Base-by-base conservation (phyloP, 2,888 invertebrate species). In the Alsophila aescularia region DNA sequence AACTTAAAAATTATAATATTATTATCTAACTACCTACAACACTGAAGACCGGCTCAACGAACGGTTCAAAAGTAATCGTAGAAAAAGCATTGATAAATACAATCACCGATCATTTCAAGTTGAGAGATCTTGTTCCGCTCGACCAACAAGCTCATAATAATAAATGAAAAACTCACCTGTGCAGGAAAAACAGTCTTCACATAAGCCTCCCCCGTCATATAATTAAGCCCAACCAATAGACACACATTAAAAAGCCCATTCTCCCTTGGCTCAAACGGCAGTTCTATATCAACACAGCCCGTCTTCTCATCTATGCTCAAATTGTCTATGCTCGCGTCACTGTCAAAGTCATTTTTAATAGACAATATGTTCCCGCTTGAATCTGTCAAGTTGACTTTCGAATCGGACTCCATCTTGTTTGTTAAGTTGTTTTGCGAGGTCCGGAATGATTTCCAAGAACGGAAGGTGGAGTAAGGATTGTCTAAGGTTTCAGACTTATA, bases 161-260 rank as follows among this genome's bases (percentile, higher is more conserved):
- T n/a, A n/a, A n/a, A n/a, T n/a, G n/a, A 53, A 43, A 50, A 42
- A 86, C 92, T 92, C 72, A 95, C 95, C 85, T 94, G 91, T 60
- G 84, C 82, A 4, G 96, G 96, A 85, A 93, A 96, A 63, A 94
- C 94, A 63, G 92, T 94, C 75, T 95, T 95, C 51, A 96, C 93
- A 75, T 95, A 95, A 2, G 95, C 95, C 72, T 93, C 88, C 39
- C 93, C 93, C 0, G 92, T 92, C 83, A 93, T 93, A 68, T 93
- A 90, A 66, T 95, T 94, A 60, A 95, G 82, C 0, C 95, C 96
- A 21, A 96, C 94, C 52, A 96, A 82, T 9, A 96, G 70, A 61
- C 95, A 94, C 31, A 95, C 93, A 70, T 95, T 94, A 68, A 96
- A 96, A 42, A 96, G 69, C 5, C 93, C 85, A 12, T 75, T 77